Conservation (phyloP, 2,888 invertebrate species). For the Habroteleia sp. region DNA sequence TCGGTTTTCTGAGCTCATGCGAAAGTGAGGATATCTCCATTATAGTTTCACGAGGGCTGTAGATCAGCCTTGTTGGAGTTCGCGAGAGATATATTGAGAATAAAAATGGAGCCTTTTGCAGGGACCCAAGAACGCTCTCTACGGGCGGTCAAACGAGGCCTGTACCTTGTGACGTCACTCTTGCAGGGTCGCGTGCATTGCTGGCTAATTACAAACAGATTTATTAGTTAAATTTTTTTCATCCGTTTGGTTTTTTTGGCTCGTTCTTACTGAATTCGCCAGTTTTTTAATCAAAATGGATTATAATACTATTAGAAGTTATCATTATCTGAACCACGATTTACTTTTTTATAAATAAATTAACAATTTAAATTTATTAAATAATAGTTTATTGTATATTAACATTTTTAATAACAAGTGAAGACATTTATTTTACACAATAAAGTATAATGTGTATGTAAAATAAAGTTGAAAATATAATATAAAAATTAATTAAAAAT, state of each 20-base stretch:
- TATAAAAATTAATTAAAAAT: no score
- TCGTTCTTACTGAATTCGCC: no score
- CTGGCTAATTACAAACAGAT: constrained; percentile 80
- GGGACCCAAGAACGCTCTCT: constrained; percentile 71
- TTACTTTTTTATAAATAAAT: no score
- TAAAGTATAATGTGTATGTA: no score
- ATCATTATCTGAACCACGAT: no score
- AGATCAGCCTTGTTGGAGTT: constrained; percentile 69
- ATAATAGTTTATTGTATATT: no score
- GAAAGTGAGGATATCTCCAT: constrained; percentile 74
- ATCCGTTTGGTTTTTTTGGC: constrained; percentile 25
- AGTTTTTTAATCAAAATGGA: no score
- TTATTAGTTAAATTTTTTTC: constrained; percentile 72
- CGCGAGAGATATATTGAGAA: constrained; percentile 43
- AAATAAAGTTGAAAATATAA: no score
- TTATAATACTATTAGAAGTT: no score
- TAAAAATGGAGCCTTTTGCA: constrained; percentile 66
- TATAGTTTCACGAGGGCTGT: constrained; percentile 71
- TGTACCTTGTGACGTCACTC: constrained; percentile 73
- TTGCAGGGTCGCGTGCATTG: constrained; percentile 73
- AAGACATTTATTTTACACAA: no score
- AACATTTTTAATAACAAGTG: no score
- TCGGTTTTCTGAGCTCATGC: constrained; percentile 69
- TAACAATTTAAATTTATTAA: no score
- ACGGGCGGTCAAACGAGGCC: constrained; percentile 72